Percentiles rank a stretch among this genome's conserved stretches.
Conservation (phyloP, 2,113 vertebrate genomes). For the Hiodon tergisus region DNA sequence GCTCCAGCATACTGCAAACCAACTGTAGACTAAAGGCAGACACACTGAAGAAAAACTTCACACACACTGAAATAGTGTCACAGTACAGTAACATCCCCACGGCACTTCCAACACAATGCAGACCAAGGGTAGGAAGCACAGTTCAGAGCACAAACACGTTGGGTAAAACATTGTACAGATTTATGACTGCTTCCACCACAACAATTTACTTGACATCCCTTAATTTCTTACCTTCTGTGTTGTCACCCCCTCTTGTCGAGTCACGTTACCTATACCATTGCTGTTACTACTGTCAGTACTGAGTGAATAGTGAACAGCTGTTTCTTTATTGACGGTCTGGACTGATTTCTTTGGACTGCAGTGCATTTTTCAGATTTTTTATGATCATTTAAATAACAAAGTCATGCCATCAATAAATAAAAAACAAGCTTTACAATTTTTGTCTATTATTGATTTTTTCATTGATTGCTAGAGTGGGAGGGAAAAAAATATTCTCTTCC, state of each 20-base stretch:
- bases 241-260: background rate
- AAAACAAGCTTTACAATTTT: background rate
- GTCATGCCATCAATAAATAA: slow-evolving; percentile 1
- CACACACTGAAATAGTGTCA: slow-evolving; percentile 15
- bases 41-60: background rate
- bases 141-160: slow-evolving; percentile 6
- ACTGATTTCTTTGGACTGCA: slow-evolving; percentile 4
- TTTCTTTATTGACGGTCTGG: slow-evolving; percentile 11
- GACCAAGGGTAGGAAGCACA: slow-evolving; percentile 4
- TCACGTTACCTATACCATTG: too few relatives aligned
- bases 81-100: background rate
- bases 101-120: too few relatives aligned
- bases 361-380: slow-evolving; percentile 20
- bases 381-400: background rate
- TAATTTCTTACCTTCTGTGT: background rate
- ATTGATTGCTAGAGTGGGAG: too few relatives aligned
- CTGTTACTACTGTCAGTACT: background rate
- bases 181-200: too few relatives aligned
- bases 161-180: background rate
- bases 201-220: background rate
- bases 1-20: too few relatives aligned
- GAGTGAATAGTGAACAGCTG: background rate
- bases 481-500: too few relatives aligned
- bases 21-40: too few relatives aligned
- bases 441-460: too few relatives aligned